Evolutionary conservation across 2,797 vertebrate genomes (phyloP), one percentile per base, ranked within the genome.

Genomic region (Valencia hispanica): DNA sequence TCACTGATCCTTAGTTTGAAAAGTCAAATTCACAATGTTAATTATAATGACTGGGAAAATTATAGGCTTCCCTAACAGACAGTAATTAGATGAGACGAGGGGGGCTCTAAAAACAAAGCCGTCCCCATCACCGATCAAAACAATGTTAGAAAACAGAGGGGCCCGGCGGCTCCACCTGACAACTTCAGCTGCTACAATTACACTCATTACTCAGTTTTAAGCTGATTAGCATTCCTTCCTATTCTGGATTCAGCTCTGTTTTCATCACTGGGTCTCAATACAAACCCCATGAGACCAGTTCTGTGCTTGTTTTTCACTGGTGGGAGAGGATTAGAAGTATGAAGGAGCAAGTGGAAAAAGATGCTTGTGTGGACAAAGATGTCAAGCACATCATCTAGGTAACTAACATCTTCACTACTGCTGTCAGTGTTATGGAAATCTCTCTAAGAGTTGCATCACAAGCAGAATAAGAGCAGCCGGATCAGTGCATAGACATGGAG

Each of bases 41-140:
- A 80, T 78, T n/a, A 81, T 36, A 72, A 39, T 74, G 14, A 72
- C 6, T 17, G n/a, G 51, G 77, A 9, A 69, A 74, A 85, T 79
- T 27, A 76, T 18, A 73, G 48, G 22, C 17, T 27, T 43, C 66
- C 70, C 11, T 50, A 4, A 43, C 10, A n/a, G 15, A 57, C 32
- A 47, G 75, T 63, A 79, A 75, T 43, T 59, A 39, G 25, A 43
- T 61, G 73, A 84, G 71, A 59, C 48, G 63, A 30, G 41, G n/a
- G 18, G 27, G 25, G 30, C 17, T 27, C 14, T 27, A 17, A 11
- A 78, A 83, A 71, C 15, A 68, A 80, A 73, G 18, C 36, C 15
- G 8, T 55, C 68, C 55, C 59, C 47, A 34, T 34, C 41, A 50
- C 5, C 4, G 63, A 36, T 15, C 65, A 32, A 77, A 70, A 77